phyloP scores from a whole-genome alignment of 2,113 vertebrate genomes.

The Alectura lathami region DNA sequence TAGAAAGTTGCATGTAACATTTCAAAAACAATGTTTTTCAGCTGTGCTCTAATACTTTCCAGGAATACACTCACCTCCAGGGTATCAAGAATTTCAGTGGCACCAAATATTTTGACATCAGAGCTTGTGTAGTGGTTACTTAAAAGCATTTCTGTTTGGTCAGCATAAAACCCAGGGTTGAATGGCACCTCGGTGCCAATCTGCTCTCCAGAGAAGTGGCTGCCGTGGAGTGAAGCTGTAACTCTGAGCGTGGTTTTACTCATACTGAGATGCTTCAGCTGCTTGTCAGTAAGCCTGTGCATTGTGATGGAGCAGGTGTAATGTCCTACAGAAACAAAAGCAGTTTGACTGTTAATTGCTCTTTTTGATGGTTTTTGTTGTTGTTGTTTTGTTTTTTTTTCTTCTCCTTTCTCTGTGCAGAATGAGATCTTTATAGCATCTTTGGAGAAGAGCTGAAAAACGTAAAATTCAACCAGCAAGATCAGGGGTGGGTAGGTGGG shows the following conservation, averaged over 20 bases:
- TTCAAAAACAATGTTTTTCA: neutral
- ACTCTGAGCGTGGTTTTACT: slow-evolving; percentile 79
- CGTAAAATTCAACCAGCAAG: neutral
- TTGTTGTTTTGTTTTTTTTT: neutral
- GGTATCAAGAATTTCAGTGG: slow-evolving; percentile 77
- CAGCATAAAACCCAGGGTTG: slow-evolving; percentile 84
- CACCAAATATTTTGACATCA: slow-evolving; percentile 86
- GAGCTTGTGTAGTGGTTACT: slow-evolving; percentile 81
- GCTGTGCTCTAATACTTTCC: no score
- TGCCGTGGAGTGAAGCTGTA: slow-evolving; percentile 73
- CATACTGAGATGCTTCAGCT: slow-evolving; percentile 82
- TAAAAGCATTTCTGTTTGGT: slow-evolving; percentile 86
- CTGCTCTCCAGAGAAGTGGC: slow-evolving; percentile 69
- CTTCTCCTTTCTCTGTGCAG: neutral
- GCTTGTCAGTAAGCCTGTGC: slow-evolving; percentile 82
- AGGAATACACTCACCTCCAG: slow-evolving; percentile 79
- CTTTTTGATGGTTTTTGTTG: neutral
- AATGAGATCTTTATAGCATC: neutral
- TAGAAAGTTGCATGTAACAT: neutral
- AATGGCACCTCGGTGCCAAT: slow-evolving; percentile 79
- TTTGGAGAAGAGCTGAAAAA: neutral
- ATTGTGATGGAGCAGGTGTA: slow-evolving; percentile 86
- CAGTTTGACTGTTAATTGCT: neutral
- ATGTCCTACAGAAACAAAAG: slow-evolving; percentile 77
- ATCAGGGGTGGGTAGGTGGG: fast-evolving